Conservation (phyloP, 2,888 invertebrate genomes). For the Agriopis aurantiaria region DNA sequence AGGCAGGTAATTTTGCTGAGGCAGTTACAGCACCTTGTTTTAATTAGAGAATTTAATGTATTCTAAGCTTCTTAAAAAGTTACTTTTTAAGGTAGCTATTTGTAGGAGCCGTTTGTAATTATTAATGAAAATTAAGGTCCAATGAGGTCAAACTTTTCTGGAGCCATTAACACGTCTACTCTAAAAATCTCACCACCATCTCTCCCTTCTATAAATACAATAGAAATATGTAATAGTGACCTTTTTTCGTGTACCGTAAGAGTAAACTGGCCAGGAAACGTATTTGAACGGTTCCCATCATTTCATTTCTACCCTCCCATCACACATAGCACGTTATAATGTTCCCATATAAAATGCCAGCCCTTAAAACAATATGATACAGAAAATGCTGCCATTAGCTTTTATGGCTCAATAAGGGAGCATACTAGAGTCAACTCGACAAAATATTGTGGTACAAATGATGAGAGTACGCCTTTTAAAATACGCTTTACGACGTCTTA, state of each 20-base stretch:
- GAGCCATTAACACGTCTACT: neutral
- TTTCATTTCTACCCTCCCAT: constrained; percentile 45
- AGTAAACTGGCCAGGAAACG: constrained; percentile 12
- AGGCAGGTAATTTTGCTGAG: constrained; percentile 39
- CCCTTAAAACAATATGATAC: constrained; percentile 68
- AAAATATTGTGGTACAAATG: constrained; percentile 54
- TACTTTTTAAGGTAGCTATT: constrained; percentile 35
- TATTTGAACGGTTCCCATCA: constrained; percentile 34
- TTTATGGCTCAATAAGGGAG: constrained; percentile 64
- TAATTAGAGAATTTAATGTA: constrained; percentile 43
- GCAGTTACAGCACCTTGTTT: constrained; percentile 42
- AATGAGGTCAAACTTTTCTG: neutral
- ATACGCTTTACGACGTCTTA: constrained; percentile 39
- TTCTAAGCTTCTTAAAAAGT: constrained; percentile 36
- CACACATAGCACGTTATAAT: constrained; percentile 52
- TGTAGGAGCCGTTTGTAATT: constrained; percentile 18
- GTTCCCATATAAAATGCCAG: constrained; percentile 51
- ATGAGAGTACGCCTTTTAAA: constrained; percentile 45
- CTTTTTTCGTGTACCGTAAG: neutral
- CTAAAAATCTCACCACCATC: neutral
- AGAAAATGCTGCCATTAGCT: constrained; percentile 63
- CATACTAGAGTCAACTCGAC: constrained; percentile 46
- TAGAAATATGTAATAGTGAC: neutral
- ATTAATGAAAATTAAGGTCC: constrained; percentile 15
- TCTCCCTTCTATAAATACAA: neutral